These are phyloP conservation scores for Hippocampus barbouri DNA, from an alignment of 2,113 vertebrate species.

Conservation along the genomic window DNA sequence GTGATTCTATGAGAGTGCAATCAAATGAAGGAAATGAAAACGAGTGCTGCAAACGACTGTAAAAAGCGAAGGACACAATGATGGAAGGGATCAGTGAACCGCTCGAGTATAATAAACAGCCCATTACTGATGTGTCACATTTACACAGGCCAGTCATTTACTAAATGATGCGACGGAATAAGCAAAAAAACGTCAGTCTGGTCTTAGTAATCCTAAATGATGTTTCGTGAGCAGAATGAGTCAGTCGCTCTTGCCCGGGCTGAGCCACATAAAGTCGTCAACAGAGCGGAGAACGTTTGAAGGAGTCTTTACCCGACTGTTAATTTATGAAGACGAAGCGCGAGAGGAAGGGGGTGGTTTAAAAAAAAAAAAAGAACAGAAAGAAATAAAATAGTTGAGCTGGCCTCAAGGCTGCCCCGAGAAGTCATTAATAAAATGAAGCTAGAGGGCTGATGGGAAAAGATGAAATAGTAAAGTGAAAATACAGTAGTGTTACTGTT, in stretches of 20 bases:
- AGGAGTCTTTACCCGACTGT: conserved; percentile 30
- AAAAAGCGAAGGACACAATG: conserved; percentile 7
- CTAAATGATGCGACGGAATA: conserved; percentile 31
- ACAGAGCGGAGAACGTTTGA: conserved; percentile 20
- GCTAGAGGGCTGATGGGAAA: conserved; percentile 14
- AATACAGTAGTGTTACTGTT: not conserved
- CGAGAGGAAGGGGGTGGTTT: not conserved
- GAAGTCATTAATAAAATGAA: conserved; percentile 3
- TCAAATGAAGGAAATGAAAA: conserved; percentile 4
- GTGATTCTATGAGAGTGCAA: not conserved
- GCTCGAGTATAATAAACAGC: conserved; percentile 30
- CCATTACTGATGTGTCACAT: conserved; percentile 34
- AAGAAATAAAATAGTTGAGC: conserved; percentile 9
- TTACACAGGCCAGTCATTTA: conserved; percentile 15
- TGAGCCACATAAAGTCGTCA: conserved; percentile 16
- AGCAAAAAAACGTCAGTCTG: conserved; percentile 14
- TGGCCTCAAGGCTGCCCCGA: conserved; percentile 20
- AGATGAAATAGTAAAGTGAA: conserved; percentile 6
- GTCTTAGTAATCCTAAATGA: conserved; percentile 18
- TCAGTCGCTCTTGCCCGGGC: conserved; percentile 12
- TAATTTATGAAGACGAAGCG: conserved; percentile 31
- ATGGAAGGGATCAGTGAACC: conserved; percentile 10
- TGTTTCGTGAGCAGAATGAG: conserved; percentile 29
- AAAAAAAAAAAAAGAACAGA: not conserved
- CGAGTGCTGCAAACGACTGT: not conserved